A percentile compares a stretch with the other conserved stretches of the same genome.
These are phyloP conservation scores for Atopsyche davidsoni DNA, from an alignment of 1,140 invertebrate species.

Conservation along the genomic window DNA sequence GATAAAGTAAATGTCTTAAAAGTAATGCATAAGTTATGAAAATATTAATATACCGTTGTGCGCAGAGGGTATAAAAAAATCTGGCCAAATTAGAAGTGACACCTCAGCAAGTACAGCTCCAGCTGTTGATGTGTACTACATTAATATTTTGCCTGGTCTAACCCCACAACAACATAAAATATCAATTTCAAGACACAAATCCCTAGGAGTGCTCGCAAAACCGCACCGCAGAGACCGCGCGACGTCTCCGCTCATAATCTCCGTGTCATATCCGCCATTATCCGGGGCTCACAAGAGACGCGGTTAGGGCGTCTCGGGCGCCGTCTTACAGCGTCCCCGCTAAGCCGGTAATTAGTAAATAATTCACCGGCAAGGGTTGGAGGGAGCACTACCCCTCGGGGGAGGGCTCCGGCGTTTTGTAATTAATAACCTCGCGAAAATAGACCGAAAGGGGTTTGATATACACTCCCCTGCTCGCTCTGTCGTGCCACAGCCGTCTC, in stretches of 20 bases:
- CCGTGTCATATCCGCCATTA: conserved; percentile 18
- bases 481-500: not conserved
- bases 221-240: conserved; percentile 3
- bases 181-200: not conserved
- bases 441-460: conserved; percentile 29
- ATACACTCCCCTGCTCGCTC: conserved; percentile 19
- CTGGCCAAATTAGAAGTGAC: no score
- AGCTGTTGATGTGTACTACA: no score
- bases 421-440: conserved; percentile 31
- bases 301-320: not conserved
- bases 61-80: no score
- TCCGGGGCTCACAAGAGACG: conserved; percentile 3
- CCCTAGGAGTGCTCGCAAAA: conserved; percentile 2
- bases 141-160: not conserved
- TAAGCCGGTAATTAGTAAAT: conserved; percentile 32
- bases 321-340: conserved; percentile 24
- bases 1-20: no score
- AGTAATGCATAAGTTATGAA: no score
- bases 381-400: no score
- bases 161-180: not conserved
- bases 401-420: no score
- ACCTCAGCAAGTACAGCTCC: no score
- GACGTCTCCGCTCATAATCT: conserved; percentile 9
- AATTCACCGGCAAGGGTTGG: conserved; percentile 26
- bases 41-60: no score